Conservation (phyloP, 2,888 invertebrate species). For the Monochamus alternatus region DNA sequence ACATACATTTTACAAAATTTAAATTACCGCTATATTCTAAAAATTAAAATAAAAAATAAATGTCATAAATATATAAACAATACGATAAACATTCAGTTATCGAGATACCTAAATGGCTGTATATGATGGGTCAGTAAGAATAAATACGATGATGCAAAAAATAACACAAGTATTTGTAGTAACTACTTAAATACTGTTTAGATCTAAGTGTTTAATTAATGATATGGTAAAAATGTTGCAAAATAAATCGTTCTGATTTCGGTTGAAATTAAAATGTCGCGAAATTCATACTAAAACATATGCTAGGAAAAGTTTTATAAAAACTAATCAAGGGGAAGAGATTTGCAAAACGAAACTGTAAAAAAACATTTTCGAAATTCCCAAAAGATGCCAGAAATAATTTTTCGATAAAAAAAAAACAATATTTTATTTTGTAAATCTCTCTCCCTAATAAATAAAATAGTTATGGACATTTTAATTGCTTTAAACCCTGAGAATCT, state of each 20-base stretch:
- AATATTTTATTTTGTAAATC: neutral
- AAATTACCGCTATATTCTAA: neutral
- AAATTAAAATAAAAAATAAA: neutral
- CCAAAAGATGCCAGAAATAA: neutral
- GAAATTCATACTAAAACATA: neutral
- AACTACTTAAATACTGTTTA: neutral
- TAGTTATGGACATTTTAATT: conserved; percentile 15
- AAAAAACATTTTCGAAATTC: neutral
- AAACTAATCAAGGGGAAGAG: neutral
- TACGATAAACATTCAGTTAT: neutral
- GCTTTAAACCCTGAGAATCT: conserved; percentile 94
- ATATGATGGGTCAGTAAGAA: neutral
- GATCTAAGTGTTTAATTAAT: neutral
- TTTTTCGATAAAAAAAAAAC: neutral
- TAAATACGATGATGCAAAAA: neutral
- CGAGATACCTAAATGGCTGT: neutral
- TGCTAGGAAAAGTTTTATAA: neutral
- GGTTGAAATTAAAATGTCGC: neutral
- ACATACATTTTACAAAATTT: conserved; percentile 1
- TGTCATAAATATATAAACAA: neutral
- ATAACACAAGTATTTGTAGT: neutral
- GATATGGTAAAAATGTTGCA: neutral
- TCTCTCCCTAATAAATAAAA: neutral
- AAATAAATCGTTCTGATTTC: neutral
- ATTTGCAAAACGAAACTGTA: neutral